These are phyloP conservation scores for Melanotaenia trifasciata DNA, from an alignment of 2,797 vertebrate genomes.

Conservation along the genomic window DNA sequence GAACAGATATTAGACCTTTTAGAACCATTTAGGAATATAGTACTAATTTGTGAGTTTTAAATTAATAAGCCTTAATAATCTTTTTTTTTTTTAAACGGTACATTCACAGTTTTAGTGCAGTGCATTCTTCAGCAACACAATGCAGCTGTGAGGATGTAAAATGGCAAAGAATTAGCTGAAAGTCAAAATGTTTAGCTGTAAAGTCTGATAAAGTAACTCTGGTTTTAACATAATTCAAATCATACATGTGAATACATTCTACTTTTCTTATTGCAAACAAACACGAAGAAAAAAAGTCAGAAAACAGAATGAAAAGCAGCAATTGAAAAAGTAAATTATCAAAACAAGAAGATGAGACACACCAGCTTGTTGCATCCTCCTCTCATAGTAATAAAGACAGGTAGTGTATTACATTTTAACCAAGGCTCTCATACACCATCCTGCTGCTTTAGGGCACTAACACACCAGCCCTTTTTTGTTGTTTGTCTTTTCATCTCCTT, in stretches of 20 bases:
- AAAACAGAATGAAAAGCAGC: no score
- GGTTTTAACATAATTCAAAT: no score
- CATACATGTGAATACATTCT: neutral
- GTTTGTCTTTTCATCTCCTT: neutral
- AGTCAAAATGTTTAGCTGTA: no score
- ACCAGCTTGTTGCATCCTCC: no score
- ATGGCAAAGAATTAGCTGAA: neutral
- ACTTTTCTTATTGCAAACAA: no score
- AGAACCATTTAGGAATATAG: no score
- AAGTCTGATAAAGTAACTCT: no score
- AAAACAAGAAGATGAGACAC: neutral
- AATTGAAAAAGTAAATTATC: no score
- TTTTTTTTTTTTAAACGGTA: slow-evolving; percentile 18
- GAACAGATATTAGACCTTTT: no score
- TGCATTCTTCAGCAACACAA: slow-evolving; percentile 17
- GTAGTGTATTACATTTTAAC: neutral
- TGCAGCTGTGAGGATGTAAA: neutral
- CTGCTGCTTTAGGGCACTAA: neutral
- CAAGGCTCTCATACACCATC: neutral
- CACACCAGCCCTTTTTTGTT: no score
- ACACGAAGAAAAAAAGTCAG: no score
- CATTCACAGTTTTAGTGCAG: slow-evolving; percentile 12
- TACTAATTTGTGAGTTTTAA: slow-evolving; percentile 26
- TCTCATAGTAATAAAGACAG: no score
- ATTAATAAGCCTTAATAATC: slow-evolving; percentile 27